These are phyloP conservation scores for Psilopogon haemacephalus DNA, from an alignment of 2,113 vertebrate genomes.

Conservation along the genomic window DNA sequence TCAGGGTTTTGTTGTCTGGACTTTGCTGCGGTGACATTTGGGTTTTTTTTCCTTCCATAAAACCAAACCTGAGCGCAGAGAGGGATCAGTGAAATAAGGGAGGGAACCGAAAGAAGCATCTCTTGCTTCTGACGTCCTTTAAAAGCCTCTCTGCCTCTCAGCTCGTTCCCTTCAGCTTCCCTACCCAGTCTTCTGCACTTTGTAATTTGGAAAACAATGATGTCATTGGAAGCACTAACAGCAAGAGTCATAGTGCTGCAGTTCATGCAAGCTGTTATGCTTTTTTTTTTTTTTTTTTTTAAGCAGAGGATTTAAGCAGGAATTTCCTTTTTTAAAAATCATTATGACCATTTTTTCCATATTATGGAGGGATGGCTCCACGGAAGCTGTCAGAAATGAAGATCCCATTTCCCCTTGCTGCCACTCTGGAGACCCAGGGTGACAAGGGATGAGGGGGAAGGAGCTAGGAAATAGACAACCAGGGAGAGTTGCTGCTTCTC, in stretches of 20 bases:
- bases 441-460: background rate
- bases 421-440: background rate
- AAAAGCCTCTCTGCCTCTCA: background rate
- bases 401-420: accelerated
- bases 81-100: background rate
- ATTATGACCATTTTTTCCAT: background rate
- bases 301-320: constrained; percentile 3
- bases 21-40: background rate
- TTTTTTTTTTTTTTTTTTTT: background rate
- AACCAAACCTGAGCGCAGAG: accelerated
- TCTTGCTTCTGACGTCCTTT: background rate
- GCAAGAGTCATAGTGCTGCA: constrained; percentile 12
- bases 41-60: too few species aligned
- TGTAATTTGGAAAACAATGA: constrained; percentile 56
- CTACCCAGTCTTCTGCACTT: background rate
- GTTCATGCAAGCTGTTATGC: constrained; percentile 29
- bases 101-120: background rate
- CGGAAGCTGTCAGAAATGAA: background rate
- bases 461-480: background rate
- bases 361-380: background rate
- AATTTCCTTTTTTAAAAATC: background rate
- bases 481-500: background rate
- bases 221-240: constrained; percentile 56
- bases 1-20: background rate
- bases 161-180: background rate